These are phyloP conservation scores for Neotragus moschatus DNA, from an alignment of 2,113 vertebrate species.

Conservation along the genomic window DNA sequence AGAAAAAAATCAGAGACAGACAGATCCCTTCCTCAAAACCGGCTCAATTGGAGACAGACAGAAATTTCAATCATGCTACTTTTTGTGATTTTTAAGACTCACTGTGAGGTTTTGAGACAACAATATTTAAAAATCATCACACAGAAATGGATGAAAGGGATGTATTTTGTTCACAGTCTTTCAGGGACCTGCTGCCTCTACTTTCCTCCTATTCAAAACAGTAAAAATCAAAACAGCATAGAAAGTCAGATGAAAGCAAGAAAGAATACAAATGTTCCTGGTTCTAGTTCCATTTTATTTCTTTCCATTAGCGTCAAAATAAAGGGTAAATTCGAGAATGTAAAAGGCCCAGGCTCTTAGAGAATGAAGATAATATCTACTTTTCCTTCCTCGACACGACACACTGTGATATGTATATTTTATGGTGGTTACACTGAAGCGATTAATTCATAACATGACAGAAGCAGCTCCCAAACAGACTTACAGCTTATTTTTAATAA, in stretches of 20 bases:
- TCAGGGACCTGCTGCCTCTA: not conserved
- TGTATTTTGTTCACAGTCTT: not conserved
- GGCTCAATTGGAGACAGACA: not conserved
- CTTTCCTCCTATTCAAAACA: not conserved
- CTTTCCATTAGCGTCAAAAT: not conserved
- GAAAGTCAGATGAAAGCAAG: not conserved
- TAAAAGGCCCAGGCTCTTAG: not conserved
- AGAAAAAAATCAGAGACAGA: not conserved
- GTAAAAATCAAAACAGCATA: not conserved
- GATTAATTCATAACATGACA: conserved; percentile 60
- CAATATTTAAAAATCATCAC: not conserved
- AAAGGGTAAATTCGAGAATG: not conserved
- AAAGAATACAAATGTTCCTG: not conserved
- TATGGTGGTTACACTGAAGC: conserved; percentile 2
- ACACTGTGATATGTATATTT: not conserved
- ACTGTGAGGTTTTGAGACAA: not conserved
- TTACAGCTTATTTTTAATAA: conserved; percentile 69
- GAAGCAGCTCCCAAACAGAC: conserved; percentile 53
- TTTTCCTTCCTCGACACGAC: not conserved
- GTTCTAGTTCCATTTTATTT: not conserved
- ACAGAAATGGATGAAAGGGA: not conserved
- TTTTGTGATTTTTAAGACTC: not conserved
- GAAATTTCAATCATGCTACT: not conserved
- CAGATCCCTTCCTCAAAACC: not conserved
- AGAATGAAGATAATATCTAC: not conserved